Base-by-base conservation (phyloP, 2,113 vertebrate species). In the Pollachius pollachius region DNA sequence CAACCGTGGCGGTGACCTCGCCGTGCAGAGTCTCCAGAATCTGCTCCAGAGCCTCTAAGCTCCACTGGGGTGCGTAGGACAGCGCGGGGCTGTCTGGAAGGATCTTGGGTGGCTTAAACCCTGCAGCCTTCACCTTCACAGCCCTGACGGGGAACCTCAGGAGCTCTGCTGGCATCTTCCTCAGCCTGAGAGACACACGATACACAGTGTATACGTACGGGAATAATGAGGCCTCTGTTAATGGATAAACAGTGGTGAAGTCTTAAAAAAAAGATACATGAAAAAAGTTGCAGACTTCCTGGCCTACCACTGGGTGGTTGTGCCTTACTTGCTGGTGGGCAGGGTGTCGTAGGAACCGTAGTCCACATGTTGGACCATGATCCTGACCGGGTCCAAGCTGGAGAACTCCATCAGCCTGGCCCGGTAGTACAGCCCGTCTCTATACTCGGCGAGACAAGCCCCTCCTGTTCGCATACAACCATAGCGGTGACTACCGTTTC, bases 301-400 rank as follows among this genome's bases (percentile, higher is more conserved):
- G 52, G 52, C 1, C 15, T 8, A 15, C 1, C 52, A 54, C 16
- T 54, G 3, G 12, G 52, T 15, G 54, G 15, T 4, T 18, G 60
- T 25, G 18, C 65, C 74, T 78, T 92, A 98, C 97, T 92, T 95
- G 88, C 73, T 87, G 64, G 78, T 61, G 68, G 94, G 87, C 68
- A 96, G 66, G 48, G 86, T 91, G 80, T 90, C 92, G 8, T 94
- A 92, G 8, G 91, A 95, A 70, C 97, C 97, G 16, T 94, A 99
- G 83, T 99, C 97, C 68, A 98, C 93, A 21, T 97, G 97, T 27
- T 94, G 92, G 71, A 98, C 89, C 65, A 97, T 70, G 74, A 96
- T 16, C 66, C 23, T 76, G 59, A 94, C 25, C 12, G 96, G 95
- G 23, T 91, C 89, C 61, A 89, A 64, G 65, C 90, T 85, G 84